Conservation (phyloP, 35 echinoderm and acorn worm species). For the Nesometra sesokonis region DNA sequence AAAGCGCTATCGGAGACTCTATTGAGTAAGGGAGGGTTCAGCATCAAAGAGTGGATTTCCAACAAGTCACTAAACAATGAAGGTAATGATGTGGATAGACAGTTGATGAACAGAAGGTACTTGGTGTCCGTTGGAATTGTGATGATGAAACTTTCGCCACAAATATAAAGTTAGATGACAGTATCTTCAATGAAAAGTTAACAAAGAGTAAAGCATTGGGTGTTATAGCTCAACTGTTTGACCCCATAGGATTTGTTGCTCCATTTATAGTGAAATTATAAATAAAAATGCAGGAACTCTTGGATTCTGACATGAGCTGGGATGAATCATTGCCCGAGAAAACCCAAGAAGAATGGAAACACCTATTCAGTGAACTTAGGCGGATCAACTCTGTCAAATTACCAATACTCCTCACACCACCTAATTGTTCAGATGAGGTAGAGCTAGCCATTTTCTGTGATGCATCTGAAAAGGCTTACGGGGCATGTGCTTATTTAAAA, state of each 20-base stretch:
- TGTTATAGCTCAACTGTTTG: constrained; percentile 16
- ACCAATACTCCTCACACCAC: constrained; percentile 18
- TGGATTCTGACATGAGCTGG: background rate
- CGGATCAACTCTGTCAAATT: constrained; percentile 11
- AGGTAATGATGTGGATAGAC: background rate
- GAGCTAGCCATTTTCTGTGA: constrained; percentile 16
- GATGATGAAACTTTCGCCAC: background rate
- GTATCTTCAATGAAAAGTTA: background rate
- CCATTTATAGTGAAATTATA: background rate
- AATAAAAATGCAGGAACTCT: constrained; percentile 19
- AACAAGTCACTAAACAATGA: background rate
- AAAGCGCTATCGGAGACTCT: constrained; percentile 13
- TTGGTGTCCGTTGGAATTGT: constrained; percentile 17
- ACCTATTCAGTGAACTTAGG: constrained; percentile 3
- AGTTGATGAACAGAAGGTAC: background rate
- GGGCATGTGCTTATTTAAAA: background rate
- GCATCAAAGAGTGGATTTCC: background rate
- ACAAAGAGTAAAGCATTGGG: constrained; percentile 13
- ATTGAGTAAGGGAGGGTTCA: background rate
- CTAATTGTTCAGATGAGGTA: background rate
- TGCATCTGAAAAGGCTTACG: constrained; percentile 37
- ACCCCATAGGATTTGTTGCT: constrained; percentile 16
- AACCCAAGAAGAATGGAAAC: constrained; percentile 3
- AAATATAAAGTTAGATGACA: background rate
- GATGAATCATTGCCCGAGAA: constrained; percentile 1